Evolutionary conservation across 2,113 vertebrate species (phyloP).

Genomic region (Vanacampus margaritifer): DNA sequence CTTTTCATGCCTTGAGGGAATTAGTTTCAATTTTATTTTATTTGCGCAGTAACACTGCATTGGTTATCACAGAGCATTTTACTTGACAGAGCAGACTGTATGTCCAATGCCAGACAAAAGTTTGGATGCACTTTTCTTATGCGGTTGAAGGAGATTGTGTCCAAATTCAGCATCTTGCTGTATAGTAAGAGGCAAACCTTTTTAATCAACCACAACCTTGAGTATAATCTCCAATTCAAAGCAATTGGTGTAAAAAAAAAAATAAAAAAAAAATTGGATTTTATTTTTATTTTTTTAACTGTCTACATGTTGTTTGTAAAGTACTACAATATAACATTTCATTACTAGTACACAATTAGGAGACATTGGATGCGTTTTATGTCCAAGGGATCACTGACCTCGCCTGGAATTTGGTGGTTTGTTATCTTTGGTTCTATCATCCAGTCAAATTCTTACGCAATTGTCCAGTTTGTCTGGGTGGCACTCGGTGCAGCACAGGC

Average conservation of each 20-base stretch:
- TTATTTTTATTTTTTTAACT: too few species aligned
- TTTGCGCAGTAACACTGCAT: not conserved
- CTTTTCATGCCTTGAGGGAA: conserved; percentile 31
- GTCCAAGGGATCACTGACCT: conserved; percentile 29
- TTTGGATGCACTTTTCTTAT: not conserved
- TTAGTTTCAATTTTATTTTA: not conserved
- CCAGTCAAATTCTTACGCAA: conserved; percentile 31
- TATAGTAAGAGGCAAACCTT: not conserved
- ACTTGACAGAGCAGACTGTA: not conserved
- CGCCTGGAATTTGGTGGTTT: conserved; percentile 30
- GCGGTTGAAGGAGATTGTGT: not conserved
- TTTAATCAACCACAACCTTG: not conserved
- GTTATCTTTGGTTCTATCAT: conserved; percentile 35
- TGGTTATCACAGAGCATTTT: conserved; percentile 1
- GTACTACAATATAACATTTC: too few species aligned
- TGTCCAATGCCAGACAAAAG: not conserved
- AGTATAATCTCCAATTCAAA: not conserved
- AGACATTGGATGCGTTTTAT: not conserved
- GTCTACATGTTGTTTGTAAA: too few species aligned
- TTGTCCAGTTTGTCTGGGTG: conserved; percentile 40
- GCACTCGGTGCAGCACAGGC: conserved; percentile 41
- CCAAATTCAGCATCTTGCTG: not conserved
- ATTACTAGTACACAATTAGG: not conserved
- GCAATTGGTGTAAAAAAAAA: too few species aligned
- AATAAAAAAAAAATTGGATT: too few species aligned